These are phyloP conservation scores for Hemicordylus capensis DNA, from an alignment of 2,113 vertebrate species.

Conservation along the genomic window DNA sequence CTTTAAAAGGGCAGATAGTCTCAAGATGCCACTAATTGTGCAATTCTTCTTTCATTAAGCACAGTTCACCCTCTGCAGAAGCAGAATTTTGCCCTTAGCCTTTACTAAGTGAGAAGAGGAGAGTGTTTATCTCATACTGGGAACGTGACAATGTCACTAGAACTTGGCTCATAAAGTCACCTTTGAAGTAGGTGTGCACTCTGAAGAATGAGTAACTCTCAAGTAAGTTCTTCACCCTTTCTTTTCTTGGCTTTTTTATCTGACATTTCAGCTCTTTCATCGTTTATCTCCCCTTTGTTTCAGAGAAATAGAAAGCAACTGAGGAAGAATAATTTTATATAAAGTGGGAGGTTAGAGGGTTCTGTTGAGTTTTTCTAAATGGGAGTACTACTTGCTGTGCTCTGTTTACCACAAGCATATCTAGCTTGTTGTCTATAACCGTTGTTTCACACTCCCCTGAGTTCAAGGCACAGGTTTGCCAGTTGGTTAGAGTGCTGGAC, in stretches of 20 bases:
- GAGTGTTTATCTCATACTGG: neutral
- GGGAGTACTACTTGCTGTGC: no score
- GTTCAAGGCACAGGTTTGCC: no score
- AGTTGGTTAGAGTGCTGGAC: no score
- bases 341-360: neutral
- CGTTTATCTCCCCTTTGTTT: neutral
- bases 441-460: no score
- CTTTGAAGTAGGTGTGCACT: conserved; percentile 5
- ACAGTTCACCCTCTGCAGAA: neutral
- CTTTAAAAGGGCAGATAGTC: conserved; percentile 24
- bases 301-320: neutral
- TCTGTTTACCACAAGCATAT: no score
- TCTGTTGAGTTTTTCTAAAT: neutral
- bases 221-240: neutral
- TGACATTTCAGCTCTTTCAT: neutral
- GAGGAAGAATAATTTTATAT: neutral
- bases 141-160: conserved; percentile 16
- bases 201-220: neutral
- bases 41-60: conserved; percentile 3
- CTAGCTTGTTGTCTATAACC: no score
- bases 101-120: neutral
- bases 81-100: neutral
- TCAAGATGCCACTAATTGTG: conserved; percentile 4
- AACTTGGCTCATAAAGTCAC: conserved; percentile 5
- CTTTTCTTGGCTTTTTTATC: conserved; percentile 14